These are phyloP conservation scores for Ypsolopha sequella DNA, from an alignment of 2,888 invertebrate species.

Conservation along the genomic window DNA sequence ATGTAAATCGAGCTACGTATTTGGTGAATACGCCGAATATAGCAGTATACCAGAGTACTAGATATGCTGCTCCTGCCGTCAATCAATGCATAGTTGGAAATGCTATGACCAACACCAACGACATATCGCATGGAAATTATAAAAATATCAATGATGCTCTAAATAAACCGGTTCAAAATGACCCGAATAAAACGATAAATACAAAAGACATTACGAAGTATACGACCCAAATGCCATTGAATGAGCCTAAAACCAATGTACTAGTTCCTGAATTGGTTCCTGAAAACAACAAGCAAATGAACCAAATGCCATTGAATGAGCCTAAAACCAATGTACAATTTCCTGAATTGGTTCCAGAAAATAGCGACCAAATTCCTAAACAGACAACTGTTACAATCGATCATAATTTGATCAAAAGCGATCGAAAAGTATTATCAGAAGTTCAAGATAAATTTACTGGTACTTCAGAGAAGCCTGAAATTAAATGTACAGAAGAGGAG, in stretches of 20 bases:
- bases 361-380: no score
- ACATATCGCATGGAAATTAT: no score
- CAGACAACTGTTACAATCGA: no score
- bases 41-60: slow-evolving; percentile 29
- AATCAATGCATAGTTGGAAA: slow-evolving; percentile 31
- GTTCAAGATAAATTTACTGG: slow-evolving; percentile 29
- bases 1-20: slow-evolving; percentile 16
- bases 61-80: slow-evolving; percentile 26
- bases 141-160: no score
- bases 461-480: slow-evolving; percentile 11
- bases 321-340: no score
- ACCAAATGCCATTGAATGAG: neutral
- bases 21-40: slow-evolving; percentile 19
- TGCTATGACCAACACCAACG: slow-evolving; percentile 14
- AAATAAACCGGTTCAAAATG: neutral
- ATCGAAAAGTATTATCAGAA: slow-evolving; percentile 29
- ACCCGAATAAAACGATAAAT: neutral
- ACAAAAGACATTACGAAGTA: neutral
- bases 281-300: no score
- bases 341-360: no score
- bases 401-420: slow-evolving; percentile 5
- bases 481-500: no score
- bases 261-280: no score
- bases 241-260: no score
- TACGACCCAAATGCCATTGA: neutral